Evolutionary conservation across 2,113 vertebrate genomes (phyloP).

Genomic region (Nothoprocta perdicaria): DNA sequence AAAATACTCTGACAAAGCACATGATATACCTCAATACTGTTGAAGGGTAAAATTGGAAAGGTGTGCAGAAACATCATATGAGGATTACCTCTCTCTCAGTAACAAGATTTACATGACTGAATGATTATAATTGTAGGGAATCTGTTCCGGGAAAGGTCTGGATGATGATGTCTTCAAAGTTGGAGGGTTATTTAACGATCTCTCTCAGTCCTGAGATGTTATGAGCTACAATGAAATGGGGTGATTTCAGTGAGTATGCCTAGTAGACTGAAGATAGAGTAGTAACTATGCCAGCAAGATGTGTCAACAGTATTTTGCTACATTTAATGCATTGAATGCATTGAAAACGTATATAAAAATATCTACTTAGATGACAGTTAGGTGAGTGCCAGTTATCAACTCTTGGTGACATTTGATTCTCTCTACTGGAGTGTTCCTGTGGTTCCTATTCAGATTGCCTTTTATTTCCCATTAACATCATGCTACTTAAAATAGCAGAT

Average conservation of each 20-base stretch:
- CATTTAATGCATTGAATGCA: background rate
- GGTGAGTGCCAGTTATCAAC: background rate
- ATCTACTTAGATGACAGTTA: background rate
- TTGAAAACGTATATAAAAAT: background rate
- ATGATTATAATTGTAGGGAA: conserved; percentile 19
- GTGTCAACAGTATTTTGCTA: background rate
- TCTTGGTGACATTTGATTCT: background rate
- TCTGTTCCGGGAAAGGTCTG: conserved; percentile 43
- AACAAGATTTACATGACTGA: conserved; percentile 23
- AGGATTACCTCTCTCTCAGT: background rate
- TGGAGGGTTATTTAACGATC: conserved; percentile 7
- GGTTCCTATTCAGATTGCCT: background rate
- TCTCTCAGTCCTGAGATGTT: background rate
- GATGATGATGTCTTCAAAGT: background rate
- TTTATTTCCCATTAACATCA: background rate
- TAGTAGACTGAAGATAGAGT: background rate
- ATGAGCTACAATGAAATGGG: background rate
- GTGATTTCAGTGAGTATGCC: background rate
- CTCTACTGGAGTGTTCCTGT: background rate
- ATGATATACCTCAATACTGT: background rate
- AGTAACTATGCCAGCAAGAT: background rate
- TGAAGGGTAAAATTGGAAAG: conserved; percentile 3
- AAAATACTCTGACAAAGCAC: background rate
- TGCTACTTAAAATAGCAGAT: background rate
- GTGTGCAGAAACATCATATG: background rate